Evolutionary conservation across 2,888 invertebrate species (phyloP), one percentile per base, ranked within the genome.

Genomic region (Chironomus riparius): DNA sequence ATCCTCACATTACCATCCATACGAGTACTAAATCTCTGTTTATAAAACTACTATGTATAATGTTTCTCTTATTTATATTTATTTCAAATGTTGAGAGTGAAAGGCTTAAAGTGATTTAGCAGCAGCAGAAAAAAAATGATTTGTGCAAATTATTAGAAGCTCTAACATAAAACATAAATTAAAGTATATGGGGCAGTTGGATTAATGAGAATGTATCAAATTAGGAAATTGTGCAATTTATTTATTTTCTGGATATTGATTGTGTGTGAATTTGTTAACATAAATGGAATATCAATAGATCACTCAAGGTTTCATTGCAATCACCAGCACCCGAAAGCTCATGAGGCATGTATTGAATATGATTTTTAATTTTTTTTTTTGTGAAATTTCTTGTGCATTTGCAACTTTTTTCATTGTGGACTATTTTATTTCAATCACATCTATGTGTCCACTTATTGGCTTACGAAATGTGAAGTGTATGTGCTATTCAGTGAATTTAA

Each of bases 241-340:
- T 38, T 38, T 38, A 56, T 18, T 56, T 56, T 56, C 15, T 56
- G 56, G 56, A 56, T 56, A 18, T 56, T 56, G 18, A 18, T 56
- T 15, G 0, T 56, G 15, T 56, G 56, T 56, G 56, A 56, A 18
- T 56, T 56, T 18, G 18, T 56, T 6, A 15, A 18, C 15, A 18
- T 56, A 15, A 56, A 15, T 6, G 18, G 18, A 18, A 15, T 56
- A 56, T 18, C 56, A 56, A 18, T 56, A 0, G 56, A 62, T 47
- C 70, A 76, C 77, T 18, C 79, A 80, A 24, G n/a, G n/a, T 82
- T 82, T 79, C 86, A 87, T 79, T 91, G 91, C 82, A 87, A 85
- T 71, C 91, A 91, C 79, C 85, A 87, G 78, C 90, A 90, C 82
- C 90, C 90, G 2, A 88, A 87, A 80, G 87, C 87, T 76, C 87